Percentiles rank a stretch among this genome's conserved stretches.
Conservation (phyloP, 2,888 invertebrate species). For the Megamerina dolium region DNA sequence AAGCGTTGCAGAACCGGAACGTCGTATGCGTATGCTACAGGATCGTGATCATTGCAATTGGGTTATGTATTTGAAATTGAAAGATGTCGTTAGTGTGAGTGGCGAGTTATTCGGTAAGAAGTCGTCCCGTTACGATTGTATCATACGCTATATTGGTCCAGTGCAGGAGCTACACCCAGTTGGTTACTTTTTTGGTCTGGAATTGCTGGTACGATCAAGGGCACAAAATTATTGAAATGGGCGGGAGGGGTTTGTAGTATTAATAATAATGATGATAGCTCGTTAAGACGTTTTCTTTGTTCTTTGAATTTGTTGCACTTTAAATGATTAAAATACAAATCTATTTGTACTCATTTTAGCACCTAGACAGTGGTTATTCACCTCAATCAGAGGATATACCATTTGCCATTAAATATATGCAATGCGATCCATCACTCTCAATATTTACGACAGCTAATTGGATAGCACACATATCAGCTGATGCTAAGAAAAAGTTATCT, state of each 20-base stretch:
- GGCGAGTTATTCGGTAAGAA: slow-evolving; percentile 41
- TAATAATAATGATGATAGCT: no score
- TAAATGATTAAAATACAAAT: no score
- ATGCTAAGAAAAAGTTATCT: slow-evolving; percentile 31
- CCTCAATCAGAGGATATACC: slow-evolving; percentile 35
- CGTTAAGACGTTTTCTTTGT: no score
- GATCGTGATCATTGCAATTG: slow-evolving; percentile 50
- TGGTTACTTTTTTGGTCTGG: slow-evolving; percentile 55
- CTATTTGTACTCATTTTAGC: slow-evolving; percentile 24
- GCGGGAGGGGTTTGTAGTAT: no score
- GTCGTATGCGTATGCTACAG: slow-evolving; percentile 51
- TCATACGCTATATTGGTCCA: slow-evolving; percentile 53
- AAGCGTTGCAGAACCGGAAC: slow-evolving; percentile 52
- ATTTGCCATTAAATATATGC: slow-evolving; percentile 30
- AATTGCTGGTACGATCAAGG: slow-evolving; percentile 52
- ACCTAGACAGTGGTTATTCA: slow-evolving; percentile 32
- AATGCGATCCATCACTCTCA: slow-evolving; percentile 28
- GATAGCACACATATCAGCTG: slow-evolving; percentile 27
- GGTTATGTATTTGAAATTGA: slow-evolving; percentile 34
- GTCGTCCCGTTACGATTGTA: slow-evolving; percentile 33
- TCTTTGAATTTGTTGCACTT: no score
- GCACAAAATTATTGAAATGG: no score
- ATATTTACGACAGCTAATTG: slow-evolving; percentile 39
- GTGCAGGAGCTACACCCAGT: slow-evolving; percentile 53
- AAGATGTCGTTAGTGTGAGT: slow-evolving; percentile 45